Percentiles rank a stretch among this genome's conserved stretches.
Conservation (phyloP, 2,888 invertebrate genomes). For the Bibio marci region DNA sequence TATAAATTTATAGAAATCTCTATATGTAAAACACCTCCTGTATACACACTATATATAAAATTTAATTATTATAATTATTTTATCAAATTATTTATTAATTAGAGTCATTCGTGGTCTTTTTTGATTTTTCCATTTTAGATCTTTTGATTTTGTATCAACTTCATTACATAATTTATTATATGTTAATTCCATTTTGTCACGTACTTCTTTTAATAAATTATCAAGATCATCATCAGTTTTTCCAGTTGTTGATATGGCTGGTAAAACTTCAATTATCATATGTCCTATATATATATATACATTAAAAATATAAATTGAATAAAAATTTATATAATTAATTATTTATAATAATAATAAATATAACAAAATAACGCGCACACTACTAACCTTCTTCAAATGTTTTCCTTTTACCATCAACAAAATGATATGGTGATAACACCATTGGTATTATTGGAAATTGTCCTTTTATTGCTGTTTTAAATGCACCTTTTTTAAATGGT, state of each 20-base stretch:
- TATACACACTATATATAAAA: too few relatives aligned
- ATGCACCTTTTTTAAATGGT: slow-evolving; percentile 84
- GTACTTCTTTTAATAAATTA: slow-evolving; percentile 44
- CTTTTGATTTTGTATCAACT: slow-evolving; percentile 7
- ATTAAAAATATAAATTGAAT: slow-evolving; percentile 30
- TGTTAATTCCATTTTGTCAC: slow-evolving; percentile 45
- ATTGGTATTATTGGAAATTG: slow-evolving; percentile 69
- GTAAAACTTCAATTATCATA: slow-evolving; percentile 53
- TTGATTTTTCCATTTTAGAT: slow-evolving; percentile 2
- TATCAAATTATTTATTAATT: background rate
- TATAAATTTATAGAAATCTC: too few relatives aligned
- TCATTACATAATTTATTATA: slow-evolving; percentile 35
- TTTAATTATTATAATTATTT: too few relatives aligned
- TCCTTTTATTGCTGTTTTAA: slow-evolving; percentile 68
- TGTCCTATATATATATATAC: slow-evolving; percentile 36
- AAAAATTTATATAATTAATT: background rate
- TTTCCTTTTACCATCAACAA: background rate
- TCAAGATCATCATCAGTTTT: slow-evolving; percentile 43
- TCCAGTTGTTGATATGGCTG: slow-evolving; percentile 48
- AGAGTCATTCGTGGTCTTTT: background rate
- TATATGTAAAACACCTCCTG: too few relatives aligned
- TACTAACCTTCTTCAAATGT: background rate
- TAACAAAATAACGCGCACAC: too few relatives aligned
- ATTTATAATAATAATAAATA: background rate
- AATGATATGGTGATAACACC: slow-evolving; percentile 40